These are phyloP conservation scores for Palythoa caribaeorum DNA, from an alignment of 92 coral and sea anemone genomes.

Conservation along the genomic window DNA sequence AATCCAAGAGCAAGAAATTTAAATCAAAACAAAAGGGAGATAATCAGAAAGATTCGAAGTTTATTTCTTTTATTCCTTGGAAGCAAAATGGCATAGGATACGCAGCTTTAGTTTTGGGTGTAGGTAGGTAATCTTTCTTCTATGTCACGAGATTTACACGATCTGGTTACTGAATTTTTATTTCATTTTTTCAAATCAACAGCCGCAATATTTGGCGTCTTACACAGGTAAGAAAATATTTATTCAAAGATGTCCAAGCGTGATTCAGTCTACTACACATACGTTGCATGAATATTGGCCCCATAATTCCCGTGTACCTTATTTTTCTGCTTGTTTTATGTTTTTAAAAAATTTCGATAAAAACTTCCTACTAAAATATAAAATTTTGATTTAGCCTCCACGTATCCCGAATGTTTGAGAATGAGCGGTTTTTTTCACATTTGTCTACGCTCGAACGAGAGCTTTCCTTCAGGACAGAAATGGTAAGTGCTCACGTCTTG, in stretches of 20 bases:
- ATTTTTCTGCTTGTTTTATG: background rate
- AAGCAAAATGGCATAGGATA: conserved; percentile 75
- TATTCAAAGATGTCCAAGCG: background rate
- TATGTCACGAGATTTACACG: background rate
- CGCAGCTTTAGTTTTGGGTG: conserved; percentile 65
- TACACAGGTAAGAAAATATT: conserved; percentile 79
- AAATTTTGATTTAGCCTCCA: conserved; percentile 70
- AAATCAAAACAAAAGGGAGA: conserved; percentile 57
- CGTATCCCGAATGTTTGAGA: conserved; percentile 97
- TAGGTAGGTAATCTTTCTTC: conserved; percentile 60
- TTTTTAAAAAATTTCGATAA: background rate
- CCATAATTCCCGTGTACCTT: background rate
- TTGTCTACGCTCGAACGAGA: conserved; percentile 97
- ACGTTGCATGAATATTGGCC: background rate
- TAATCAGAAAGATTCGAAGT: conserved; percentile 33
- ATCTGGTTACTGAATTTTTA: background rate
- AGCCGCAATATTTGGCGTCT: conserved; percentile 83
- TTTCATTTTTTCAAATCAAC: conserved; percentile 38
- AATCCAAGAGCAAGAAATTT: conserved; percentile 51
- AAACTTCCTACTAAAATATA: background rate
- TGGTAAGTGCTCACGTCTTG: conserved; percentile 71
- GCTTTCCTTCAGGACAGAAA: conserved; percentile 97
- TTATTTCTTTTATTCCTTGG: conserved; percentile 51
- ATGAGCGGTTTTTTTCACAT: conserved; percentile 97
- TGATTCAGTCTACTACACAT: background rate